Conservation (phyloP, 1,140 invertebrate species). For the Sarcophaga bullata region DNA sequence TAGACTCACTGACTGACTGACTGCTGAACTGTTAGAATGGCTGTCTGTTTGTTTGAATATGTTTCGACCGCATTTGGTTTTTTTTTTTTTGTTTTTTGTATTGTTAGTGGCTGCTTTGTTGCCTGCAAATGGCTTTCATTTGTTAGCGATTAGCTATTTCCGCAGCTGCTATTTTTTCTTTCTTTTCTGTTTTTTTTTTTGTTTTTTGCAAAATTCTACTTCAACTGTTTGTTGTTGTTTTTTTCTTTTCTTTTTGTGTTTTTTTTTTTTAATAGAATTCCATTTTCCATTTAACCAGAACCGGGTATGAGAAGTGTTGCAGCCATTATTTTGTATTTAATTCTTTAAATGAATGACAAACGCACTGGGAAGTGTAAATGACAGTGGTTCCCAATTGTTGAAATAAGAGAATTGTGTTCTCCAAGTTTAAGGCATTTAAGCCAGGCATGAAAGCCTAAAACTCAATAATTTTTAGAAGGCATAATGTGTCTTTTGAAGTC, state of each 20-base stretch:
- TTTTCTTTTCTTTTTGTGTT: background rate
- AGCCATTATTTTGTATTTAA: slow-evolving; percentile 26
- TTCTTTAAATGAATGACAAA: slow-evolving; percentile 28
- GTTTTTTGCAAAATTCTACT: background rate
- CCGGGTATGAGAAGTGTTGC: slow-evolving; percentile 27
- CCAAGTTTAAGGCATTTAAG: too few species aligned
- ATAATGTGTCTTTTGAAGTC: too few species aligned
- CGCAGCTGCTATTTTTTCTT: slow-evolving; percentile 21
- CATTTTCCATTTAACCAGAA: background rate
- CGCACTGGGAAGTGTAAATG: background rate
- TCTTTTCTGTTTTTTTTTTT: slow-evolving; percentile 3
- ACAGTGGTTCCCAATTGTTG: background rate
- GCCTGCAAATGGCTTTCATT: slow-evolving; percentile 35
- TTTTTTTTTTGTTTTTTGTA: too few species aligned
- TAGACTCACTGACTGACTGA: background rate
- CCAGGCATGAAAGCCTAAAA: too few species aligned
- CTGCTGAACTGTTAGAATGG: background rate
- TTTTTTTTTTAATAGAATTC: background rate
- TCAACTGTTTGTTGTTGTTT: background rate
- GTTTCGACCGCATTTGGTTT: too few species aligned
- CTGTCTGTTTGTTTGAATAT: too few species aligned
- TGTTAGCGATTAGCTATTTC: slow-evolving; percentile 43
- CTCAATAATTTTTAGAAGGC: too few species aligned
- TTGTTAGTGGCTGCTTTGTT: background rate
- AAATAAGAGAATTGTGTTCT: background rate